phyloP scores from a whole-genome alignment of 2,888 invertebrate species.

The Siphonodentalium dalli region DNA sequence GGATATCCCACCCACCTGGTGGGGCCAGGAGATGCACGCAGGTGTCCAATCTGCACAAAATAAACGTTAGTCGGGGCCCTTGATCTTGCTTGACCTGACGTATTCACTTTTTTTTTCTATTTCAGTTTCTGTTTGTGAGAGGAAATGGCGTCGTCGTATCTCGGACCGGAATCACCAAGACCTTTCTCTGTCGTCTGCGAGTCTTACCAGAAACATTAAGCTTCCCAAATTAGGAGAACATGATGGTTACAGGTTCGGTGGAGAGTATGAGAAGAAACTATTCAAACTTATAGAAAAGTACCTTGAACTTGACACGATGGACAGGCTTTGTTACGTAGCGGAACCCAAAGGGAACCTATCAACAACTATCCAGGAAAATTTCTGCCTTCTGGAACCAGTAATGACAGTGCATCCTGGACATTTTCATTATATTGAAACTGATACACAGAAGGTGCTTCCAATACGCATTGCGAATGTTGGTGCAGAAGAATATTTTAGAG shows the following conservation, averaged over 20 bases:
- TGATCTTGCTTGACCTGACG: no score
- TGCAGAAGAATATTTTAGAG: constrained; percentile 56
- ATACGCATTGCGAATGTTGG: constrained; percentile 51
- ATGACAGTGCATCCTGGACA: constrained; percentile 54
- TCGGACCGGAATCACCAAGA: constrained; percentile 61
- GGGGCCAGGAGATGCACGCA: no score
- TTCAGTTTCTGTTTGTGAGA: constrained; percentile 2
- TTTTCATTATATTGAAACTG: constrained; percentile 55
- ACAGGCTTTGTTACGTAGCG: constrained; percentile 58
- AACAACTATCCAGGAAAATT: constrained; percentile 41
- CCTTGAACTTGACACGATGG: constrained; percentile 54
- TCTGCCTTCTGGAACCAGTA: constrained; percentile 57
- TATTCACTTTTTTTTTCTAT: neutral
- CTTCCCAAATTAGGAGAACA: constrained; percentile 40
- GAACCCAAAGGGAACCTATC: constrained; percentile 53
- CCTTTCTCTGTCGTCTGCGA: constrained; percentile 60
- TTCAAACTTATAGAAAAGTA: constrained; percentile 52
- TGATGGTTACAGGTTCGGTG: constrained; percentile 50
- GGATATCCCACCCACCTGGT: no score
- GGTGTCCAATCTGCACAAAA: no score
- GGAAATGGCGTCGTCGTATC: constrained; percentile 48
- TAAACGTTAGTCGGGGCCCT: no score
- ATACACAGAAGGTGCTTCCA: constrained; percentile 45
- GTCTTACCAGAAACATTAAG: constrained; percentile 39
- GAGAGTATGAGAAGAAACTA: constrained; percentile 50